Evolutionary conservation across 30 jellyfish, hydroid and myxozoan genomes (phyloP), one percentile per base, ranked within the genome.

Genomic region (Phacellophora camtschatica): DNA sequence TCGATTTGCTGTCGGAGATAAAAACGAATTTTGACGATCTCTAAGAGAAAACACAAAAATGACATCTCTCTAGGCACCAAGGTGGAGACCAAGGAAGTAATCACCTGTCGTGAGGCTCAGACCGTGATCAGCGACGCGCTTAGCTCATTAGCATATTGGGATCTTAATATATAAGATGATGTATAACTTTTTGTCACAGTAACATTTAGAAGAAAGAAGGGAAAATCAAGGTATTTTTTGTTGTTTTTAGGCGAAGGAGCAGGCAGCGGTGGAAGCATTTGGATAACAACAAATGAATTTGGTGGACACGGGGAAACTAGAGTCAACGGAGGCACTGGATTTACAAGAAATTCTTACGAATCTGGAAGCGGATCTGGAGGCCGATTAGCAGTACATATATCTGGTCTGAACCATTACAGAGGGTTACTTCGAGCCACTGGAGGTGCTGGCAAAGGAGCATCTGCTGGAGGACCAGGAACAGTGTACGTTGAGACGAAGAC

Each of bases 351-450:
- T 57, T n/a, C 55, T 13, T 22, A 20, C 30, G 42, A 11, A 30
- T 66, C 92, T 18, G 92, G 92, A 5, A 81, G 92, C 53, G 92
- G 92, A 15, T 53, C 92, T 6, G 92, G 92, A 5, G 92, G 92
- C 33, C 77, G 92, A 2, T 24, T 81, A 49, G 92, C 92, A 1
- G 63, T 66, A 10, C 92, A 81, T 35, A 39, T 81, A 13, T 25
- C 78, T 15, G 45, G 18, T 25, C 20, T 51, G 35, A 81, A 68
- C 34, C 84, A 68, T 42, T 81, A 29, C 79, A 55, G 64, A 68
- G 92, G 92, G 2, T 30, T 37, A 0, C 28, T 66, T 0, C 25
- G 16, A 3, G 84, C 92, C 4, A 58, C 66, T 20, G 92, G 92
- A n/a, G 92, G 92, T 16, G 20, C 35, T 16, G 78, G 92, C 5